Conservation (phyloP, 2,113 vertebrate species). For the Stomatorhinus ivindoensis region DNA sequence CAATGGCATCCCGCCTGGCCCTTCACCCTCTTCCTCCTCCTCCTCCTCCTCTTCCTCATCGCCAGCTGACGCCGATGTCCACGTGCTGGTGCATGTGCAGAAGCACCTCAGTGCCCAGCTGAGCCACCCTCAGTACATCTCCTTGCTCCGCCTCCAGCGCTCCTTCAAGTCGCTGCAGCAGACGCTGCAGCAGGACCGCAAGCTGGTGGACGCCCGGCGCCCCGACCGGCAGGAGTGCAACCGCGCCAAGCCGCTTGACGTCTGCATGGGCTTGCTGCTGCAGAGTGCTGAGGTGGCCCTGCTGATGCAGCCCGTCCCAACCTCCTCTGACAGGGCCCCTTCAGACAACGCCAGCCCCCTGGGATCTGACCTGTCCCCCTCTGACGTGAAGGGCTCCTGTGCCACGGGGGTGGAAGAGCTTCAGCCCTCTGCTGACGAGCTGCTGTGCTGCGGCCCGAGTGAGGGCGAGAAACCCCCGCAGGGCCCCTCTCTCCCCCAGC, state of each 20-base stretch:
- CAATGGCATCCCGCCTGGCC: slow-evolving; percentile 46
- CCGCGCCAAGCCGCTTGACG: slow-evolving; percentile 62
- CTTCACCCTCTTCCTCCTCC: slow-evolving; percentile 19
- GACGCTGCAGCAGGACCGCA: slow-evolving; percentile 79
- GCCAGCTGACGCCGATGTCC: slow-evolving; percentile 69
- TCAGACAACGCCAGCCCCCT: slow-evolving; percentile 55
- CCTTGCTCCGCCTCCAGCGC: slow-evolving; percentile 82
- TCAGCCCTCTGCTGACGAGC: slow-evolving; percentile 61
- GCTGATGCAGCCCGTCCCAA: slow-evolving; percentile 73
- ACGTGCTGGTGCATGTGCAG: slow-evolving; percentile 77
- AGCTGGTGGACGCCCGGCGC: slow-evolving; percentile 70
- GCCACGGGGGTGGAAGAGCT: slow-evolving; percentile 41
- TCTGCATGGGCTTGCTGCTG: slow-evolving; percentile 80
- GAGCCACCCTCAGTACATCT: slow-evolving; percentile 88
- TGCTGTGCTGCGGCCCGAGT: slow-evolving; percentile 67
- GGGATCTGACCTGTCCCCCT: slow-evolving; percentile 66
- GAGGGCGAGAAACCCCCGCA: slow-evolving; percentile 55
- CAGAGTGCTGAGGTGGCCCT: slow-evolving; percentile 86
- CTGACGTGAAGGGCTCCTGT: slow-evolving; percentile 63
- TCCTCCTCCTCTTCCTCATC: slow-evolving; percentile 35
- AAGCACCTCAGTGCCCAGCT: slow-evolving; percentile 86
- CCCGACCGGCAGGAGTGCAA: slow-evolving; percentile 40
- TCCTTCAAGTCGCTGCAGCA: slow-evolving; percentile 79
- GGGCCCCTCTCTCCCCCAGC: slow-evolving; percentile 52
- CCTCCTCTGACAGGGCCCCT: slow-evolving; percentile 41